phyloP scores from a whole-genome alignment of 2,797 vertebrate genomes.

The Podarcis siculus region DNA sequence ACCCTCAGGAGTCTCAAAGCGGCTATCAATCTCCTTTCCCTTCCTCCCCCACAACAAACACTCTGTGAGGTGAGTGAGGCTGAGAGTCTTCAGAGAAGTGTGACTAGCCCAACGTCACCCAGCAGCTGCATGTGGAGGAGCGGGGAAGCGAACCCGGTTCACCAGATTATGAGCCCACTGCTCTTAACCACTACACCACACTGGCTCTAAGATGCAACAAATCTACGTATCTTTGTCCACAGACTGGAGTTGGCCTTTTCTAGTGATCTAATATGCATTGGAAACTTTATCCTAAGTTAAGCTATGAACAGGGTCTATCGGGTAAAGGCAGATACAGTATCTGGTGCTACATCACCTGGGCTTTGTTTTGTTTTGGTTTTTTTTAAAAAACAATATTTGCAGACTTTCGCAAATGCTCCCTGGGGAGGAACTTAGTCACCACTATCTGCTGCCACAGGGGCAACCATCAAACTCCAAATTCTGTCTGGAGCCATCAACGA shows the following conservation, averaged over 20 bases:
- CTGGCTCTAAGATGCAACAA: not conserved
- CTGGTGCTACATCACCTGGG: conserved; percentile 2
- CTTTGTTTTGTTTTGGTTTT: conserved; percentile 42
- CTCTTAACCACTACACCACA: too few species aligned
- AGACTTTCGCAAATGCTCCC: conserved; percentile 52
- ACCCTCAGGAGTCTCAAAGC: too few species aligned
- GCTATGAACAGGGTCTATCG: not conserved
- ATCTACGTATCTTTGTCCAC: not conserved
- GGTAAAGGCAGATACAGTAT: conserved; percentile 15
- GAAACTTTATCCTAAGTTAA: not conserved
- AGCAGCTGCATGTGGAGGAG: too few species aligned
- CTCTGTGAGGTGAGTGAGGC: too few species aligned
- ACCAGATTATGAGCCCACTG: too few species aligned
- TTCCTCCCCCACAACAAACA: too few species aligned
- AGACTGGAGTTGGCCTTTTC: too few species aligned
- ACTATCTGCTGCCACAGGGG: not conserved
- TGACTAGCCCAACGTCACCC: too few species aligned
- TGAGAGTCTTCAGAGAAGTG: too few species aligned
- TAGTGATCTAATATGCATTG: not conserved
- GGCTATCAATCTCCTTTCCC: too few species aligned
- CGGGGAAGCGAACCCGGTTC: too few species aligned
- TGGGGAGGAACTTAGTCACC: conserved; percentile 57
- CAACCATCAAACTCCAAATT: conserved; percentile 51
- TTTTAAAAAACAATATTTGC: conserved; percentile 52
- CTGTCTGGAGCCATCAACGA: conserved; percentile 58